Evolutionary conservation across 2,888 invertebrate genomes (phyloP).

Genomic region (Diarsia dahlii): DNA sequence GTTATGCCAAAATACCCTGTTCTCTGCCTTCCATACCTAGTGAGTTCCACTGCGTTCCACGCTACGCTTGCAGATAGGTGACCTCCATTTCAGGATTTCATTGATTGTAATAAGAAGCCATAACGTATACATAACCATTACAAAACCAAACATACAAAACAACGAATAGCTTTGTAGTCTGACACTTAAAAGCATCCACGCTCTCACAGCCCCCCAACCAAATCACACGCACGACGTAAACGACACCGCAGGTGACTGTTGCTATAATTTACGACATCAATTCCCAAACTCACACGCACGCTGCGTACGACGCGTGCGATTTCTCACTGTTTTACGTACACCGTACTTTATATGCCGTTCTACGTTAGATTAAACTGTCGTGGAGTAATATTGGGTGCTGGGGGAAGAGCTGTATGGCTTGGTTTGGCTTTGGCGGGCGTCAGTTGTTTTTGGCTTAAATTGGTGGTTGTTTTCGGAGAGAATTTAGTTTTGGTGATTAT

Average conservation of each 20-base stretch:
- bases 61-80: too few relatives aligned
- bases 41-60: too few relatives aligned
- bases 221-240: conserved; percentile 51
- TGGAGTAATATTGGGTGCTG: conserved; percentile 11
- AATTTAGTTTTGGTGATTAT: too few relatives aligned
- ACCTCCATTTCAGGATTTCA: too few relatives aligned
- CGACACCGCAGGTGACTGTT: conserved; percentile 68
- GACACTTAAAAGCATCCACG: conserved; percentile 1
- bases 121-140: too few relatives aligned
- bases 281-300: conserved; percentile 70
- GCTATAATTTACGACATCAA: conserved; percentile 75
- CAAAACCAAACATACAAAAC: too few relatives aligned
- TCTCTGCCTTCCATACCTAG: too few relatives aligned
- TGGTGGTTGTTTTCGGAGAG: too few relatives aligned
- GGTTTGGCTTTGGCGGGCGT: neutral
- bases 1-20: too few relatives aligned
- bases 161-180: neutral
- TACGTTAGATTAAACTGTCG: conserved; percentile 38
- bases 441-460: neutral
- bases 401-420: conserved; percentile 8
- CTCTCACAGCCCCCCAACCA: conserved; percentile 40
- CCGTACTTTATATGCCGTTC: conserved; percentile 28
- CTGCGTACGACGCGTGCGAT: conserved; percentile 38
- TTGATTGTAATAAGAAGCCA: too few relatives aligned
- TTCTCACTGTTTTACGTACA: conserved; percentile 42